Base-by-base conservation (phyloP, 2,797 vertebrate species). In the Rhinophrynus dorsalis region DNA sequence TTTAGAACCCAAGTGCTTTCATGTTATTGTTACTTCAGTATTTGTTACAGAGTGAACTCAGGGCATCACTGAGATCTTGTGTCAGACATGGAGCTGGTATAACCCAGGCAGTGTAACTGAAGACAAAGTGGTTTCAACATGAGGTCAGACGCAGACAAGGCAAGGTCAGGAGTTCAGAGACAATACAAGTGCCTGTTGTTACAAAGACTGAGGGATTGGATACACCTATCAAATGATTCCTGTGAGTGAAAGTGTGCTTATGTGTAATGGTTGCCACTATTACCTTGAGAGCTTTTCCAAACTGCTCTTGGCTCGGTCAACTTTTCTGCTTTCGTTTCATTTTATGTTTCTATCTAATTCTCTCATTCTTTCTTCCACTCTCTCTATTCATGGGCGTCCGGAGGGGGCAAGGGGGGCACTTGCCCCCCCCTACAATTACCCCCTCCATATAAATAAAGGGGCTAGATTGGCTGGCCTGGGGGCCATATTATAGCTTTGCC, bases 121-220 rank as follows among this genome's bases (percentile, higher is more conserved):
- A 85, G 51, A 80, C 82, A 17, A 24, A 80, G 79, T 45, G 30
- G 2, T 74, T 86, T 9, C 67, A 78, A 79, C 79, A 72, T 66
- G 38, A 74, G 82, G 81, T 76, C 48, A 27, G 2, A 27, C 76
- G 29, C 30, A 0, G 75, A 83, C 75, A 77, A 79, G 75, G 50
- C 80, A 76, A 79, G 81, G 85, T 83, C 82, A 83, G 78, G 51
- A 82, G 84, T 80, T 87, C 82, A 83, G 72, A 62, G 0, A 56
- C 60, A 67, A 79, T 79, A 68, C 32, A 1, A 81, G 75, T 78
- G 75, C 74, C 57, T 56, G 57, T 10, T 73, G 30, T 24, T 32
- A 74, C 74, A 80, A 79, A 68, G 29, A 13, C 61, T 0, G 1
- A 0, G 27, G 67, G 69, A 76, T 71, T 71, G 65, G 75, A 75